Evolutionary conservation across 2,888 invertebrate species (phyloP), one percentile per base, ranked within the genome.

Genomic region (Drosophila phalerata): DNA sequence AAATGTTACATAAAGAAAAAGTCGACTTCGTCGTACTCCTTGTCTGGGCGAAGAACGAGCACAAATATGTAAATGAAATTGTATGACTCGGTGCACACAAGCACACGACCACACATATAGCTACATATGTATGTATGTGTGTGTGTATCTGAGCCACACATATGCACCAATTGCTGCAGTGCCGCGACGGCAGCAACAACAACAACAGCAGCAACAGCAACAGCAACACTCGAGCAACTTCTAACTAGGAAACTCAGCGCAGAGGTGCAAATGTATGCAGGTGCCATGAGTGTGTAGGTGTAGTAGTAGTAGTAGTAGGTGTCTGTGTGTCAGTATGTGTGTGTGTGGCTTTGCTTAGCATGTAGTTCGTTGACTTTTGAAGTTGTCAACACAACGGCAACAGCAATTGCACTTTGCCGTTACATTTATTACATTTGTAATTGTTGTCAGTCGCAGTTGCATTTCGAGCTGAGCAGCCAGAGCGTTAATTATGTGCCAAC

Each of bases 341-440:
- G 66, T 61, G 43, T 55, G 63, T 28, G 38, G 64, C 68, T 71
- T 73, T 73, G 82, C 69, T 77, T 81, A 67, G 77, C 77, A 73
- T 79, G 85, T 85, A 89, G 86, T 85, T 87, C 89, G 89, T 89
- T 89, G 86, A 88, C 86, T 86, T 88, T 71, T 86, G 73, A 83
- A 86, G 86, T 87, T 84, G 60, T 76, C 73, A 65, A 81, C 79
- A 73, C 56, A 37, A 8, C 51, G 51, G 45, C 67, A 69, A 48
- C 74, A 74, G 76, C 76, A 73, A 78, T 82, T 75, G 81, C 80
- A 87, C 84, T 83, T 86, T 88, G 81, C 67, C 71, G 81, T 72
- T 88, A 87, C 85, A 89, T 87, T 86, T 86, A 86, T 86, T 86
- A 85, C 89, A 89, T 89, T 89, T 89, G 88, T 85, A 85, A 85